A percentile compares a stretch with the other conserved stretches of the same genome.
phyloP scores from a whole-genome alignment of 2,888 invertebrate species.

The Pterobdella sp. region DNA sequence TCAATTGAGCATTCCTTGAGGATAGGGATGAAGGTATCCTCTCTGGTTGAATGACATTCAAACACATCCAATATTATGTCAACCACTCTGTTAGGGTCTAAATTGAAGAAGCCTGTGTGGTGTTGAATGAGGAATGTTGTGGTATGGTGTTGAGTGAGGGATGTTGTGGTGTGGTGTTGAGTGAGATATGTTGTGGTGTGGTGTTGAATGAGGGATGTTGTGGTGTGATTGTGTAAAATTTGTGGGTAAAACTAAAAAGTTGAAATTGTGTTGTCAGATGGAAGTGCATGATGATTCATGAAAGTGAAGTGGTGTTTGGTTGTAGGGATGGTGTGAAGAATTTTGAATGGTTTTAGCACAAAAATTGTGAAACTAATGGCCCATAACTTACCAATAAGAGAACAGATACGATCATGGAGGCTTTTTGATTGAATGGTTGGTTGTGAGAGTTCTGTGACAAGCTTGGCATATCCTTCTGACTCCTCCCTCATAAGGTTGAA shows the following conservation, averaged over 20 bases:
- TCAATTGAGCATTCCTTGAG: conserved; percentile 81
- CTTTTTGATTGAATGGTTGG: conserved; percentile 47
- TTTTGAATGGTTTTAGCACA: not conserved
- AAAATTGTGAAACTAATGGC: not conserved
- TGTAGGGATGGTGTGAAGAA: not conserved
- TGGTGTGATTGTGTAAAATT: not conserved
- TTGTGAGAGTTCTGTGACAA: conserved; percentile 85
- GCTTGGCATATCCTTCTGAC: conserved; percentile 95
- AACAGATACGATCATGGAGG: conserved; percentile 79
- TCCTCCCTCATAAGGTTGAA: conserved; percentile 97
- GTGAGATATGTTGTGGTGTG: not conserved
- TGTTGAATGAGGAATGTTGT: not conserved
- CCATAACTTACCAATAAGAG: conserved; percentile 68
- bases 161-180: not conserved
- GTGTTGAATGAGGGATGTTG: not conserved
- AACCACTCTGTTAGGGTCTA: conserved; percentile 93
- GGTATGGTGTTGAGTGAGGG: not conserved
- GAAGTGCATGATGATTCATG: not conserved
- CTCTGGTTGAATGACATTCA: conserved; percentile 60
- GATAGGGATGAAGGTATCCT: conserved; percentile 73
- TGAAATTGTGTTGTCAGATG: not conserved
- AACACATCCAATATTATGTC: conserved; percentile 94
- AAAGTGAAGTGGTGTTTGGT: not conserved
- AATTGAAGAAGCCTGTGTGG: conserved; percentile 78
- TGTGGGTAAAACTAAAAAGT: not conserved